Evolutionary conservation across 2,888 invertebrate genomes (phyloP).

Genomic region (Pharmacophagus antenor): DNA sequence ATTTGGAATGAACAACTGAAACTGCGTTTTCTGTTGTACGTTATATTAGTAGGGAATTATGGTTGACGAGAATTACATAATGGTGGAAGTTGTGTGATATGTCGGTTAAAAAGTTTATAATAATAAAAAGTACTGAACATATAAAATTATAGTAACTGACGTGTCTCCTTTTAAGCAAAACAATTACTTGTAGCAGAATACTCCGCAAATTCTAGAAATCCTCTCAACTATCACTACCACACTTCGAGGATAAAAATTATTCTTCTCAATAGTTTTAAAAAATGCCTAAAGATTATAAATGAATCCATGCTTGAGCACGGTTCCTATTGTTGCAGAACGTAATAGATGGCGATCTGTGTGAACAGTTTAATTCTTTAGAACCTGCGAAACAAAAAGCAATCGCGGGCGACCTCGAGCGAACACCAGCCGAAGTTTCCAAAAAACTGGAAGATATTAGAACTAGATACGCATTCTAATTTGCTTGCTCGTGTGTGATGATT

Average conservation of each 20-base stretch:
- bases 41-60: no score
- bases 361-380: slow-evolving; percentile 98
- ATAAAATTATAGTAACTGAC: no score
- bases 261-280: background rate
- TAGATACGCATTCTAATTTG: slow-evolving; percentile 96
- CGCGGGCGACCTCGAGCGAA: slow-evolving; percentile 95
- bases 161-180: no score
- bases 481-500: slow-evolving; percentile 30
- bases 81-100: no score
- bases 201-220: no score
- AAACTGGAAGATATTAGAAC: slow-evolving; percentile 99
- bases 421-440: slow-evolving; percentile 98
- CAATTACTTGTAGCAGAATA: no score
- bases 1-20: slow-evolving; percentile 68
- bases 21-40: no score
- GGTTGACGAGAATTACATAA: no score
- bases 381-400: slow-evolving; percentile 96
- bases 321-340: slow-evolving; percentile 86
- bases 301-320: background rate
- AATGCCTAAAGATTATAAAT: background rate
- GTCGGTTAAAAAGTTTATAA: no score
- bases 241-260: no score
- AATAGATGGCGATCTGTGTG: slow-evolving; percentile 99
- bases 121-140: no score
- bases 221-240: no score